phyloP scores from a whole-genome alignment of 2,888 invertebrate species.

The Caenorhabditis panamensis region DNA sequence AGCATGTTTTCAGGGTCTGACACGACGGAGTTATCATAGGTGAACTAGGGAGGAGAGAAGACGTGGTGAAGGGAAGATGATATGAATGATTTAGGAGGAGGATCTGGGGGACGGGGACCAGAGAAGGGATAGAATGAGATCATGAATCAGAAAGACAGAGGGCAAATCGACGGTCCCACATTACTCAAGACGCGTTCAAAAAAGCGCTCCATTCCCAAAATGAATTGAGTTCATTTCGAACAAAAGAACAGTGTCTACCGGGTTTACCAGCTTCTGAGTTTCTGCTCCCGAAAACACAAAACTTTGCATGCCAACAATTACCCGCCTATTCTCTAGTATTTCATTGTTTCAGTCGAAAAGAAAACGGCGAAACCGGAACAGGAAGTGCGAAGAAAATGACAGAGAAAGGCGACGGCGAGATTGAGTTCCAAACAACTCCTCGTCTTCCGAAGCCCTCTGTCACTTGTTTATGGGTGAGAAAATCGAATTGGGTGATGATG shows the following conservation, averaged over 20 bases:
- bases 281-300: too few relatives aligned
- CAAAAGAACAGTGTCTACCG: background rate
- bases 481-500: slow-evolving; percentile 37
- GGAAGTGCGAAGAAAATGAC: slow-evolving; percentile 8
- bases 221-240: background rate
- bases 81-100: slow-evolving; percentile 10
- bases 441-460: slow-evolving; percentile 1
- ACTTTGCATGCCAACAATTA: background rate
- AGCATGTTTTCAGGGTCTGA: slow-evolving; percentile 17
- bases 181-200: background rate
- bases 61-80: background rate
- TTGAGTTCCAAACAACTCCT: slow-evolving; percentile 14
- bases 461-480: slow-evolving; percentile 49
- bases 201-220: background rate
- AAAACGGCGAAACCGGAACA: slow-evolving; percentile 8
- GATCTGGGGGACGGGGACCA: background rate
- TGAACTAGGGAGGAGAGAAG: slow-evolving; percentile 1
- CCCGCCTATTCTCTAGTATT: background rate
- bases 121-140: slow-evolving; percentile 1
- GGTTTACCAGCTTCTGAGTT: too few relatives aligned
- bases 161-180: slow-evolving; percentile 6
- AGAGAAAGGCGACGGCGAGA: background rate
- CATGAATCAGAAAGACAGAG: slow-evolving; percentile 3
- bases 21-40: slow-evolving; percentile 9
- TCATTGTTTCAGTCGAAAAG: slow-evolving; percentile 5